Percentiles rank a stretch among this genome's conserved stretches.
phyloP scores from a whole-genome alignment of 1,140 invertebrate species.

The Sycophila sp. region DNA sequence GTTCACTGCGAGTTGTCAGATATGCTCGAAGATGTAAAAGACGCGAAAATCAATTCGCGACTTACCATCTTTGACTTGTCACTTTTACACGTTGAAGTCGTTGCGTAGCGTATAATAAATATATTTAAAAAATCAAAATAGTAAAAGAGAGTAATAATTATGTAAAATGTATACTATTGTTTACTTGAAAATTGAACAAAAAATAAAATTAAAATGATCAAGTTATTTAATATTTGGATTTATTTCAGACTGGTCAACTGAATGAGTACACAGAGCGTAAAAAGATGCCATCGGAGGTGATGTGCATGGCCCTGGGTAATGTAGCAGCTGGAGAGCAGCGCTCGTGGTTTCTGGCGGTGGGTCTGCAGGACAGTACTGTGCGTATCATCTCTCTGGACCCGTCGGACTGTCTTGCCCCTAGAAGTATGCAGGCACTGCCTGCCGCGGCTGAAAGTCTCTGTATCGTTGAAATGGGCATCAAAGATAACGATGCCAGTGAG shows the following conservation, averaged over 20 bases:
- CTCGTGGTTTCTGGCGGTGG: conserved; percentile 96
- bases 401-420: conserved; percentile 88
- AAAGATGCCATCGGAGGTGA: conserved; percentile 95
- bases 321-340: conserved; percentile 95
- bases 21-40: conserved; percentile 54
- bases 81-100: conserved; percentile 5
- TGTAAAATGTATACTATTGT: too few species aligned
- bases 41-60: conserved; percentile 51
- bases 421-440: conserved; percentile 97
- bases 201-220: too few species aligned
- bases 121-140: neutral
- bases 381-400: conserved; percentile 98
- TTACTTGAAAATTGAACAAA: too few species aligned
- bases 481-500: conserved; percentile 70
- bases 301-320: conserved; percentile 97
- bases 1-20: conserved; percentile 33
- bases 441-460: conserved; percentile 96
- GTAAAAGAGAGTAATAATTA: too few species aligned
- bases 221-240: too few species aligned
- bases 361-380: conserved; percentile 96
- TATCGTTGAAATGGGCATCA: conserved; percentile 87
- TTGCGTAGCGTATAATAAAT: conserved; percentile 12
- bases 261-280: conserved; percentile 98
- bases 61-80: conserved; percentile 28
- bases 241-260: conserved; percentile 87